Base-by-base conservation (phyloP, 1,140 invertebrate genomes). In the Procambarus clarkii region DNA sequence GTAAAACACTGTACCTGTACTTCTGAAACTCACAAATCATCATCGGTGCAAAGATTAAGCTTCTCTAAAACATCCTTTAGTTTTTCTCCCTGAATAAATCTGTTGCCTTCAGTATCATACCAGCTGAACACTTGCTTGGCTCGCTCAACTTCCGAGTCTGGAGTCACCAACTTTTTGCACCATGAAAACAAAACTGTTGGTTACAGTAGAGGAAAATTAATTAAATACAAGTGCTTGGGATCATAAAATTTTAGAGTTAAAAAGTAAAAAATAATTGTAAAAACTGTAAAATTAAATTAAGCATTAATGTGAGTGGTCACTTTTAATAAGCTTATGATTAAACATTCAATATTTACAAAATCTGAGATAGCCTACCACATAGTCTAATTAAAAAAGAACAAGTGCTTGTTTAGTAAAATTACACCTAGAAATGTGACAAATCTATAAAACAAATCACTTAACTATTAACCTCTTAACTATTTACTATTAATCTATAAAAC, bases 41-140 rank as follows among this genome's bases (percentile, higher is more conserved):
- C 95, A 93, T 98, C 98, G 93, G 97, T 97, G 88, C 98, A 97
- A 78, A 99, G 95, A 94, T 97, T 97, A 86, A 98, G 95, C 88
- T 96, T 96, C 93, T 96, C 95, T 76, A 99, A 94, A n/a, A 99
- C 96, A 94, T 98, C 97, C 94, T 97, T 97, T 18, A 99, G 95
- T 64, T 97, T 95, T 93, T 96, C 96, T 15, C 97, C 96, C 77
- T 96, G 96, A 93, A 99, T 98, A 94, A 99, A 99, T 94, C 98
- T 98, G 94, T 97, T 97, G 60, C 97, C 97, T 93, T 99, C 98
- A 0, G 97, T 97, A 94, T 99, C 98, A 94, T 97, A 98, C 89
- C 96, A 97, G 93, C 97, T 97, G 94, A 99, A 99, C 88, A 98
- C 96, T 84, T 98, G 95, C 93, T 97, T 96, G 50, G 98, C 98